phyloP scores from a whole-genome alignment of 2,113 vertebrate genomes.

The Okapia johnstoni region DNA sequence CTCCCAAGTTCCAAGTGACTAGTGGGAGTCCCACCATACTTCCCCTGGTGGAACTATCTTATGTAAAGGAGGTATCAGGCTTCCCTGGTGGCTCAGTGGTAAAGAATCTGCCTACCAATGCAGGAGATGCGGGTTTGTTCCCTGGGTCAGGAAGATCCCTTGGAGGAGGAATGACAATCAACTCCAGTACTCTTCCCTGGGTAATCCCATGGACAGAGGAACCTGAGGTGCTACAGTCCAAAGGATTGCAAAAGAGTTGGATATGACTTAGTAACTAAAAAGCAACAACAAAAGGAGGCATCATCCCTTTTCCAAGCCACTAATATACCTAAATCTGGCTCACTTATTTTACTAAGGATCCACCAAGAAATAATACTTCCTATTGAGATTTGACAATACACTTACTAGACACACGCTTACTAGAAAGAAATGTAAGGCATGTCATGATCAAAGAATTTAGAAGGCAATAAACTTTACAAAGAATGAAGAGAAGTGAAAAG shows the following conservation, averaged over 20 bases:
- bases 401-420: background rate
- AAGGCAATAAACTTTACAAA: background rate
- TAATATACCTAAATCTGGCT: background rate
- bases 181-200: background rate
- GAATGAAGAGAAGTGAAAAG: background rate
- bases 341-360: background rate
- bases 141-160: background rate
- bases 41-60: background rate
- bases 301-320: background rate
- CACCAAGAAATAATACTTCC: background rate
- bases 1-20: background rate
- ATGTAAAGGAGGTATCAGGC: background rate
- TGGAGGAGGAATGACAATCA: background rate
- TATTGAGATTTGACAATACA: background rate
- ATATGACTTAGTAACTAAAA: background rate
- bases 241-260: background rate
- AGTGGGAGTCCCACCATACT: background rate
- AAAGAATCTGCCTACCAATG: background rate
- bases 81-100: background rate
- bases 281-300: background rate
- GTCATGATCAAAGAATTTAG: slow-evolving; percentile 4
- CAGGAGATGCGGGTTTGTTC: background rate
- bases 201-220: background rate
- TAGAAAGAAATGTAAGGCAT: background rate
- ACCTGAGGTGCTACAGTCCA: background rate